Base-by-base conservation (phyloP, 2,888 invertebrate genomes). In the Calliphora vomitoria region DNA sequence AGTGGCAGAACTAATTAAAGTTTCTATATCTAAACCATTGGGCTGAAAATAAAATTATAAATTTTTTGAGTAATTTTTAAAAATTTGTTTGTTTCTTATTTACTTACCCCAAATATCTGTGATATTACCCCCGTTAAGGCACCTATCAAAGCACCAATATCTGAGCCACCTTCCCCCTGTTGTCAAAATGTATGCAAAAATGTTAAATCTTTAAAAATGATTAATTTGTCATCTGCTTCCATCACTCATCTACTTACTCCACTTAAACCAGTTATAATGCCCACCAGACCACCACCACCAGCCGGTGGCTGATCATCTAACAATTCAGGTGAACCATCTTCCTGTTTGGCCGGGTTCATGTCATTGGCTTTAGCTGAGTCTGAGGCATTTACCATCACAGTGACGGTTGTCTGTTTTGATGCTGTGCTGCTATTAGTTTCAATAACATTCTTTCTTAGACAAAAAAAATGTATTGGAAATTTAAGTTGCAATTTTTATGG, bases 101-200 rank as follows among this genome's bases (percentile, higher is more conserved):
- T 91, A 94, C 94, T 91, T 91, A 94, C 94, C 10, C 94, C 94
- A 89, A 94, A 93, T 20, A 94, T 86, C 11, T 92, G 93, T 11
- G 93, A 92, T 18, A 94, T 90, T 1, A 94, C 86, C 20, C 93
- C 93, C 3, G 93, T 93, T 0, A 94, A 83, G 0, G 93, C 93
- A 4, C 94, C 94, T 76, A 94, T 90, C n/a, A 94, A 79, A 1
- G 94, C 94, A 0, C 93, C 93, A 60, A 94, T 90, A 90, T 94
- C 94, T 8, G 93, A 94, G 18, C 93, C 94, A 44, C 92, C 93
- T 83, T 93, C 94, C 31, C 93, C 94, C 93, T 94, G 53, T 60
- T 76, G 25, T 58, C 10, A 74, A 71, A 74, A 25, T 8, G 15
- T 15, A 62, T n/a, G 15, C 10, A 50, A 44, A 66, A 72, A 25